Evolutionary conservation across 64 coral and sea anemone genomes (phyloP), one percentile per base, ranked within the genome.

Genomic region (Actinia equina): DNA sequence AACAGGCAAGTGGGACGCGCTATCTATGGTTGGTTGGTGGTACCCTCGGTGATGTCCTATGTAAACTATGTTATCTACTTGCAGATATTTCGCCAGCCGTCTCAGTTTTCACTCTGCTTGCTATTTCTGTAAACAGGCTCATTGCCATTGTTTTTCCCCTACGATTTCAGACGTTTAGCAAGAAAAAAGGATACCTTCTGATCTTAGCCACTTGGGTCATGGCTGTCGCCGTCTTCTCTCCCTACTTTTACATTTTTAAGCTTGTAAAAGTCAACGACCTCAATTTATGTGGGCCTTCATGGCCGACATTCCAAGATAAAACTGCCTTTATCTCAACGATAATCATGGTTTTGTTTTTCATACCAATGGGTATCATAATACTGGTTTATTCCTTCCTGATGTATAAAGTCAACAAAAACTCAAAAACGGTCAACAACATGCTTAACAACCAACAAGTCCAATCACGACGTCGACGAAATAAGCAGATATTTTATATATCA

Each of bases 111-210:
- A 95, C 59, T 82, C 83, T 95, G 27, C 37, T 86, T 16, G 85
- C 82, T 27, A 95, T 95, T n/a, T 82, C 94, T 12, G 77, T 86
- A 64, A 89, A 95, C 85, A 89, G 94, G 27, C 92, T 92, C 41
- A 30, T 92, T 44, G 94, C 94, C 14, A 83, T 95, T 0, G 65
- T 92, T 53, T 92, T 83, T 27, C 94, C 94, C 12, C 55, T 95
- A n/a, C 88, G 82, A 56, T 43, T 59, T 59, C 86, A 89, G 52
- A 53, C 89, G 52, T 91, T 86, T 17, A 92, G 88, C 22, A 57
- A 53, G 8, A 27, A 53, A 56, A 61, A 89, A 0, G 85, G 79
- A 62, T 22, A n/a, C 49, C 58, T 79, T 41, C 19, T 79, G 16
- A 95, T 95, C 19, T 89, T 17, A 43, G 56, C 79, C 18, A 85